Evolutionary conservation across 2,113 vertebrate species (phyloP).

Genomic region (Empidonax traillii): DNA sequence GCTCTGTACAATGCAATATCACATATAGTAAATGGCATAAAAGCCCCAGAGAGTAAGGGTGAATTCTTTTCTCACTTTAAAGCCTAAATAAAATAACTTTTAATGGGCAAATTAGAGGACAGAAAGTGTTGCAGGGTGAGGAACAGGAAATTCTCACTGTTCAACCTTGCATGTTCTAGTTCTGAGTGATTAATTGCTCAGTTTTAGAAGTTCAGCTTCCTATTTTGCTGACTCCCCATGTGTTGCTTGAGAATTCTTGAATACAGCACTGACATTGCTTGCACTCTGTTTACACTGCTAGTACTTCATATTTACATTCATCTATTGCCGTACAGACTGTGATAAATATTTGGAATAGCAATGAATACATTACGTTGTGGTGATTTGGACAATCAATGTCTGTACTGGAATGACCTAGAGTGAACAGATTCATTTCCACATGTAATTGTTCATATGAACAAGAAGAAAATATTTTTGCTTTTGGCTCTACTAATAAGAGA

Average conservation of each 20-base stretch:
- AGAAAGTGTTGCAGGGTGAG: background rate
- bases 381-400: background rate
- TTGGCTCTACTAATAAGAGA: background rate
- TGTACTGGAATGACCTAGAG: background rate
- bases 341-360: background rate
- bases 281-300: background rate
- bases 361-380: background rate
- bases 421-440: background rate
- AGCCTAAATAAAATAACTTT: background rate
- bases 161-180: background rate
- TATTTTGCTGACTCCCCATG: background rate
- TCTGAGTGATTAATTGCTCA: constrained; percentile 7
- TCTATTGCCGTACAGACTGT: background rate
- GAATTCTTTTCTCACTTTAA: background rate
- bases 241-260: background rate
- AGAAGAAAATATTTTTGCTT: background rate
- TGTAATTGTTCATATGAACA: background rate
- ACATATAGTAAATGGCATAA: background rate
- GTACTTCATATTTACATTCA: background rate
- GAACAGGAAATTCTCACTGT: background rate
- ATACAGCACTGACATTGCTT: background rate
- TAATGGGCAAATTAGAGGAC: background rate
- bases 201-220: background rate
- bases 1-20: background rate
- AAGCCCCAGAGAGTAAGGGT: background rate